Percentiles rank a stretch among this genome's conserved stretches.
Evolutionary conservation across 2,888 invertebrate species (phyloP).

Genomic region (Thysanoteuthis rhombus): DNA sequence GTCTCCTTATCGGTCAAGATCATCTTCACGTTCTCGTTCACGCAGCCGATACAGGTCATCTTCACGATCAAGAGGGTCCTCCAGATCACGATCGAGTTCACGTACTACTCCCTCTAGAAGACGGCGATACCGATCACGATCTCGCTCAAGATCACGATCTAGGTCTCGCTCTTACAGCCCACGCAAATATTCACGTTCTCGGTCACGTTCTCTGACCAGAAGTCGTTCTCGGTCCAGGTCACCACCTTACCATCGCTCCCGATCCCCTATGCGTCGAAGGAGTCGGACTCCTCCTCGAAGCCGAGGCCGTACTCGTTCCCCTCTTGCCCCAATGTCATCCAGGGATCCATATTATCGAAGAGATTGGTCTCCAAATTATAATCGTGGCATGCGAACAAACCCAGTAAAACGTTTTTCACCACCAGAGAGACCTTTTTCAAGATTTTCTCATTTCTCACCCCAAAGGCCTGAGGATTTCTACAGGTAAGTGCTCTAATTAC

Average conservation of each 20-base stretch:
- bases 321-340: neutral
- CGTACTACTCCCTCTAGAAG: constrained; percentile 38
- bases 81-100: constrained; percentile 40
- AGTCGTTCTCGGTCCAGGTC: constrained; percentile 38
- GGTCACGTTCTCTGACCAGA: constrained; percentile 31
- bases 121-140: constrained; percentile 42
- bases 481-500: neutral
- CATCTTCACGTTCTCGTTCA: constrained; percentile 31
- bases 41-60: constrained; percentile 27
- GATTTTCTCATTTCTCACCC: constrained; percentile 16
- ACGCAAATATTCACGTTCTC: constrained; percentile 34
- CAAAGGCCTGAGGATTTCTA: constrained; percentile 26
- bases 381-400: neutral
- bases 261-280: constrained; percentile 35
- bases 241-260: constrained; percentile 34
- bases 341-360: neutral
- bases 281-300: constrained; percentile 42
- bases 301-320: constrained; percentile 40
- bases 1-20: constrained; percentile 31
- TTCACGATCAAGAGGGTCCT: constrained; percentile 30
- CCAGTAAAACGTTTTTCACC: constrained; percentile 16
- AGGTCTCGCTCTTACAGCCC: constrained; percentile 36
- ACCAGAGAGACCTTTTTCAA: neutral
- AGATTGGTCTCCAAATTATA: constrained; percentile 23
- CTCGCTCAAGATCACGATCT: constrained; percentile 35